Percentiles rank a stretch among this genome's conserved stretches.
Conservation (phyloP, 2,113 vertebrate genomes). For the Notarius lentiginosus region DNA sequence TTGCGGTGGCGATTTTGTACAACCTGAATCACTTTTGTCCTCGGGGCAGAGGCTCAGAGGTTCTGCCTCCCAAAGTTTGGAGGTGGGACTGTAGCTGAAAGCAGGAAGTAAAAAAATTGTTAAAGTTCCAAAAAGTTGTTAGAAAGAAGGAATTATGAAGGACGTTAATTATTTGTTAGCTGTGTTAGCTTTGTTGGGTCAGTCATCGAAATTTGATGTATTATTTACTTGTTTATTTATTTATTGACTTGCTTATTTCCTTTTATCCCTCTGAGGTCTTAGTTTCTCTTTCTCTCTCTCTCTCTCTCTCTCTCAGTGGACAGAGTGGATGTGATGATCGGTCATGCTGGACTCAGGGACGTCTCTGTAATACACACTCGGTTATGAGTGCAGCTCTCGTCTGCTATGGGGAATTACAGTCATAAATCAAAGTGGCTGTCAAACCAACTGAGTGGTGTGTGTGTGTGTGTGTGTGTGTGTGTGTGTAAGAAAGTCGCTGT, state of each 20-base stretch:
- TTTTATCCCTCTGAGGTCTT: background rate
- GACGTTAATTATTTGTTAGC: background rate
- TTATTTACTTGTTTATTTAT: background rate
- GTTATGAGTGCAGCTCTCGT: conserved; percentile 70
- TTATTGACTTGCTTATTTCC: background rate
- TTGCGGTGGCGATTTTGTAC: background rate
- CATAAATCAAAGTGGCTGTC: conserved; percentile 80
- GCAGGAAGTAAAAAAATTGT: background rate
- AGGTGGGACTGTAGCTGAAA: background rate
- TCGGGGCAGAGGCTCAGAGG: too few species aligned
- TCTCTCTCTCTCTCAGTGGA: conserved; percentile 49
- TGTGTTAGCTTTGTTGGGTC: background rate
- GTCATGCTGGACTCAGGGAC: conserved; percentile 63
- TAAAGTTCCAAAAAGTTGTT: background rate
- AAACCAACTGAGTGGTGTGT: conserved; percentile 43
- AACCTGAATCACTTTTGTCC: background rate
- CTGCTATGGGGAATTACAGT: conserved; percentile 75
- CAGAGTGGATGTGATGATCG: conserved; percentile 73
- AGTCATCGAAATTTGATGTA: background rate
- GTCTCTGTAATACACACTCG: conserved; percentile 64
- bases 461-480: conserved; percentile 46
- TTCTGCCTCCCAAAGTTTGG: too few species aligned
- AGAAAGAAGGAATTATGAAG: background rate
- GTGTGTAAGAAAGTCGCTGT: conserved; percentile 51
- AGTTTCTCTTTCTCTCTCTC: background rate